Evolutionary conservation across 2,113 vertebrate species (phyloP).

Genomic region (Erpornis zantholeuca): DNA sequence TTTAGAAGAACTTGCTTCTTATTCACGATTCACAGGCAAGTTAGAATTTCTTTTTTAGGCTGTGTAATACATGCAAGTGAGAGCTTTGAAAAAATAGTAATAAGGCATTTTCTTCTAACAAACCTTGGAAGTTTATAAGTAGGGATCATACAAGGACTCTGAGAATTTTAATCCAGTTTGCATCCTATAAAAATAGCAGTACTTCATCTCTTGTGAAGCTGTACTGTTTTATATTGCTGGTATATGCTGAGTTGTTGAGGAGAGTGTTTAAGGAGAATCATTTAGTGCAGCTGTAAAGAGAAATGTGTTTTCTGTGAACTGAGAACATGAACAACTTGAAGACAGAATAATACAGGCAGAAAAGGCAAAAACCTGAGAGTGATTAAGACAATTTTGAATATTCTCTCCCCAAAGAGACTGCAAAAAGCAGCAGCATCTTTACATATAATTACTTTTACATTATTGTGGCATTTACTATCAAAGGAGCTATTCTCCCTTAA

Average conservation of each 20-base stretch:
- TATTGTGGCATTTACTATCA: not conserved
- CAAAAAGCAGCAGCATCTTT: not conserved
- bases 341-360: not conserved
- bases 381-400: conserved; percentile 16
- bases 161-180: not conserved
- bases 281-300: not conserved
- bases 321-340: not conserved
- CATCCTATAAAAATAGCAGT: conserved; percentile 3
- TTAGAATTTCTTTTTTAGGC: not conserved
- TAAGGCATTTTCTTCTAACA: conserved; percentile 4
- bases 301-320: not conserved
- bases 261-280: not conserved
- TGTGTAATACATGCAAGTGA: not conserved
- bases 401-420: not conserved
- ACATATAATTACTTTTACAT: not conserved
- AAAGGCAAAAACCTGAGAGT: not conserved
- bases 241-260: not conserved
- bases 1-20: not conserved
- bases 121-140: not conserved
- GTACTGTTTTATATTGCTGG: not conserved
- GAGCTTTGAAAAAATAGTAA: not conserved
- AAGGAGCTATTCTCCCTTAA: not conserved
- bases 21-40: not conserved
- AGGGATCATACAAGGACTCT: not conserved
- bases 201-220: not conserved